Base-by-base conservation (phyloP, 2,797 vertebrate genomes). In the Glossophaga mutica region DNA sequence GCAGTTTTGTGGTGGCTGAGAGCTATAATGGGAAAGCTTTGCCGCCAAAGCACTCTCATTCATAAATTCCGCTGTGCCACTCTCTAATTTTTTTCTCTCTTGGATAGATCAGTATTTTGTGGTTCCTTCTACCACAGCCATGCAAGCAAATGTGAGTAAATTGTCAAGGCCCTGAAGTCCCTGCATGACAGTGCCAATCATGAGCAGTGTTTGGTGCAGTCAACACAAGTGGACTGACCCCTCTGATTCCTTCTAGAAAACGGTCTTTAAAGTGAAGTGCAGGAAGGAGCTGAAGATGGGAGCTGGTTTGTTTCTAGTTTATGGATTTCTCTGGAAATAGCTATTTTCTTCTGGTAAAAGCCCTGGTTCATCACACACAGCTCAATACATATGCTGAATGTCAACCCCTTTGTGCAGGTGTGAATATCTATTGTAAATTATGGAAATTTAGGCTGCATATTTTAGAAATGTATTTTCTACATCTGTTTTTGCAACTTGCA, bases 41-140 rank as follows among this genome's bases (percentile, higher is more conserved):
- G 98, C 97, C 98, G 98, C 98, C 98, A 98, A 98, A 97, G 97
- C 97, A 97, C 98, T 98, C 98, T 98, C 98, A 98, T 98, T 98
- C 98, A 98, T 98, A 98, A 98, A 98, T 98, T 98, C 98, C 98
- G 98, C 98, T 97, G 97, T 98, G 98, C 97, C 97, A 98, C 97
- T 98, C 98, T 98, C 97, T 98, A 97, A 98, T 98, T 98, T 98
- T 95, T 89, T 98, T 98, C 97, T 98, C 97, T 98, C 98, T 98
- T 97, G 98, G 98, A 98, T 98, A 98, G 98, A 99, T 98, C 97
- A 98, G 98, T 98, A 99, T 99, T 98, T 98, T 98, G 98, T 97
- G 98, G 99, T 98, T 98, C 98, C 97, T 97, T 98, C 95, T 94
- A 98, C 98, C 98, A 98, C 97, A 98, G 98, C 98, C 98, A 98